Base-by-base conservation (phyloP, 2,888 invertebrate genomes). In the Ariolimax columbianus region DNA sequence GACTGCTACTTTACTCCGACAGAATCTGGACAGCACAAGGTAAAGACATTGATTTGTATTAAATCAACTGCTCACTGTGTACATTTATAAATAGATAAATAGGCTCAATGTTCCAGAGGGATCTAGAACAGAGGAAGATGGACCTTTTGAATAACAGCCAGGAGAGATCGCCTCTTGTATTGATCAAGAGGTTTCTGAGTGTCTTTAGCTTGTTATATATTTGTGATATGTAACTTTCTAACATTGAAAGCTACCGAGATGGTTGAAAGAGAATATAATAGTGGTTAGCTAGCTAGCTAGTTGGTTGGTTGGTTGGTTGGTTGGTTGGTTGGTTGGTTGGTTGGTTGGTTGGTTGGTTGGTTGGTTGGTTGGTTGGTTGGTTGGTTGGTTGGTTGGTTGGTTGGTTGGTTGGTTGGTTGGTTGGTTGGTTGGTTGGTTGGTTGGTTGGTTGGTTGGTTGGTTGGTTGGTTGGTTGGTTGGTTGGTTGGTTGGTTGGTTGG, bases 21-120 rank as follows among this genome's bases (percentile, higher is more conserved):
- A 88, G 97, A 97, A 94, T 97, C 98, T 90, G 98, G 98, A 88
- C 97, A 98, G 96, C 98, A 98, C 93, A 97, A 97, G 95, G 96
- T 96, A 55, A 11, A 63, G 23, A 4, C 30, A 7, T 63, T n/a
- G 14, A 55, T 55, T 55, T 55, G 23, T 47, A 47, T 47, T 47
- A n/a, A n/a, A n/a, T n/a, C n/a, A n/a, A n/a, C n/a, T n/a, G n/a
- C n/a, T n/a, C n/a, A n/a, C n/a, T n/a, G n/a, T n/a, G n/a, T n/a
- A n/a, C n/a, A n/a, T n/a, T n/a, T n/a, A n/a, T n/a, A n/a, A n/a
- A n/a, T n/a, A n/a, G n/a, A n/a, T n/a, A n/a, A n/a, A n/a, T n/a
- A n/a, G n/a, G n/a, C n/a, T n/a, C n/a, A n/a, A n/a, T n/a, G n/a
- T n/a, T n/a, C n/a, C n/a, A n/a, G n/a, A n/a, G n/a, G n/a, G n/a